phyloP scores from a whole-genome alignment of 1,140 invertebrate genomes.

The Pseudomyrmex cubaensis region DNA sequence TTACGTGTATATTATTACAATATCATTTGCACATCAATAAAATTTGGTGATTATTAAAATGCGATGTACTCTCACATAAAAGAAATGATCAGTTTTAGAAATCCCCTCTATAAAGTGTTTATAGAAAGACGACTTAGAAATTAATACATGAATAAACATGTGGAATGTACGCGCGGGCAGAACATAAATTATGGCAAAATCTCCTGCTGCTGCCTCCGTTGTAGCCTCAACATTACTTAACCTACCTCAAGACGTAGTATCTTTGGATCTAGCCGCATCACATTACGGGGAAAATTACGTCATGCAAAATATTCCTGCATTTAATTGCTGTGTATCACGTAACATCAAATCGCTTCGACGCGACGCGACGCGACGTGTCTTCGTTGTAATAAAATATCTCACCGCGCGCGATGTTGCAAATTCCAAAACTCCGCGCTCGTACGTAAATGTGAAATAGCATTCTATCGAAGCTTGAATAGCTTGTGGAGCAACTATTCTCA shows the following conservation, averaged over 20 bases:
- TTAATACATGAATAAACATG: constrained; percentile 30
- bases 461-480: constrained; percentile 50
- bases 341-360: constrained; percentile 43
- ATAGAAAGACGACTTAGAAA: neutral
- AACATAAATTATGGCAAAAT: constrained; percentile 37
- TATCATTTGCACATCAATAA: no score
- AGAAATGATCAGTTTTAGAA: neutral
- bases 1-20: no score
- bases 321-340: constrained; percentile 50
- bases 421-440: constrained; percentile 55
- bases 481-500: constrained; percentile 31
- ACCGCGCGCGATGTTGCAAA: constrained; percentile 27
- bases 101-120: neutral
- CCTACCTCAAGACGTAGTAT: constrained; percentile 61
- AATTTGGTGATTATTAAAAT: neutral
- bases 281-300: constrained; percentile 48
- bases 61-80: neutral
- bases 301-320: constrained; percentile 52
- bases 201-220: constrained; percentile 18
- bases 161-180: constrained; percentile 30
- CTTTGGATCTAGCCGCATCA: constrained; percentile 47
- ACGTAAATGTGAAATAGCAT: constrained; percentile 50
- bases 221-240: constrained; percentile 58
- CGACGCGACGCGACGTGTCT: constrained; percentile 29
- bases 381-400: constrained; percentile 12